phyloP scores from a whole-genome alignment of 2,888 invertebrate genomes.

The Dermolepida albohirtum region DNA sequence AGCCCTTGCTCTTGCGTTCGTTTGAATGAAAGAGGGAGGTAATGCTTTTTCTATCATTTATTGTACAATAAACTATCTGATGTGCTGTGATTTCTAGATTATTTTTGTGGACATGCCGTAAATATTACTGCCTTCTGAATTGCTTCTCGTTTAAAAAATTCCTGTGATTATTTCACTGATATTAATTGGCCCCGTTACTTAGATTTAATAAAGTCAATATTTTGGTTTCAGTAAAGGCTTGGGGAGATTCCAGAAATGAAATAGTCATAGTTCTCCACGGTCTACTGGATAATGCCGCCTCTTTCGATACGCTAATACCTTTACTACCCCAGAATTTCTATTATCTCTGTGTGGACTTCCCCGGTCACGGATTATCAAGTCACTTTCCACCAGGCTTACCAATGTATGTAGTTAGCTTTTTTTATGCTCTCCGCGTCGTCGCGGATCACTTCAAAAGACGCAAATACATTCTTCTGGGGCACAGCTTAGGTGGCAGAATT shows the following conservation, averaged over 20 bases:
- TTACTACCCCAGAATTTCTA: conserved; percentile 65
- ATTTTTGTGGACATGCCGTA: no score
- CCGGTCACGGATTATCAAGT: conserved; percentile 73
- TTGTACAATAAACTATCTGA: no score
- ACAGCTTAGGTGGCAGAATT: conserved; percentile 54
- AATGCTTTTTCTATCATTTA: no score
- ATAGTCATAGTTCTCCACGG: conserved; percentile 73
- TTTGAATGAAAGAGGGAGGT: no score
- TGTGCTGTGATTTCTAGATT: no score
- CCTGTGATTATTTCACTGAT: no score
- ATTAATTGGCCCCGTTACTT: no score
- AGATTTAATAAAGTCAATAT: no score
- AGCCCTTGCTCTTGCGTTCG: no score
- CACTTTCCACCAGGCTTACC: conserved; percentile 62
- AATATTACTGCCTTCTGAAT: no score
- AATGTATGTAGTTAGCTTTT: conserved; percentile 59
- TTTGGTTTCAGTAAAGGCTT: conserved; percentile 67
- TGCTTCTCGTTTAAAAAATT: no score
- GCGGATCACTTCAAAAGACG: conserved; percentile 56
- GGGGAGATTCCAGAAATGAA: conserved; percentile 69
- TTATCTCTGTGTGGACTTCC: conserved; percentile 69
- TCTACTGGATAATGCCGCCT: conserved; percentile 70
- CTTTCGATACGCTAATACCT: conserved; percentile 70
- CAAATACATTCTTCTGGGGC: conserved; percentile 59
- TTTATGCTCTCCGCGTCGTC: conserved; percentile 59